Evolutionary conservation across 1,140 invertebrate species (phyloP).

Genomic region (Vollenhovia emeryi): DNA sequence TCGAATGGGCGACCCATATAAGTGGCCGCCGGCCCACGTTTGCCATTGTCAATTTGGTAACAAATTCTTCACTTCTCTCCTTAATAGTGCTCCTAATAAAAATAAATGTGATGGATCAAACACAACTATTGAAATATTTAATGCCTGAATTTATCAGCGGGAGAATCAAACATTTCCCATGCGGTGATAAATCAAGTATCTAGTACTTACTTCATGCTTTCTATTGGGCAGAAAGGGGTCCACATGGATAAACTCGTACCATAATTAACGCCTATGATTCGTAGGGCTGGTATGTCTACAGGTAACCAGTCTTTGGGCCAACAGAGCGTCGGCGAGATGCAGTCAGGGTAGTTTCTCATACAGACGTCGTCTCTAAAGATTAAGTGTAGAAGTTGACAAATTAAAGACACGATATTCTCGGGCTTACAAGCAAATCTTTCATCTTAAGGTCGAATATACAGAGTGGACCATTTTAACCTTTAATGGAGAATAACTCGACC

Average conservation of each 20-base stretch:
- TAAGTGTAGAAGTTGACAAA: background rate
- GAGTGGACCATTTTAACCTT: too few species aligned
- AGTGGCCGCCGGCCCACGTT: slow-evolving; percentile 90
- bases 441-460: too few species aligned
- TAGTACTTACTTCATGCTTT: slow-evolving; percentile 84
- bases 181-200: background rate
- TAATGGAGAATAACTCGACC: too few species aligned
- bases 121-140: slow-evolving; percentile 1
- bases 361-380: slow-evolving; percentile 74
- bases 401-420: slow-evolving; percentile 31
- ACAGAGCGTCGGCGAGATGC: slow-evolving; percentile 87
- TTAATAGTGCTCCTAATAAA: slow-evolving; percentile 83
- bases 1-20: slow-evolving; percentile 94
- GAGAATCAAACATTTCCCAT: background rate
- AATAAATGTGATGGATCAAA: background rate
- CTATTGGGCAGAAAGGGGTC: slow-evolving; percentile 86
- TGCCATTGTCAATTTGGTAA: slow-evolving; percentile 88
- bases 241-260: slow-evolving; percentile 89
- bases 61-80: slow-evolving; percentile 88
- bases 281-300: slow-evolving; percentile 87
- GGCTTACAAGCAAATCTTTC: background rate
- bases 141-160: background rate
- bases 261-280: slow-evolving; percentile 90
- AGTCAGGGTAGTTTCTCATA: slow-evolving; percentile 80
- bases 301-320: slow-evolving; percentile 94